Base-by-base conservation (phyloP, 1,140 invertebrate genomes). In the Popillia japonica region DNA sequence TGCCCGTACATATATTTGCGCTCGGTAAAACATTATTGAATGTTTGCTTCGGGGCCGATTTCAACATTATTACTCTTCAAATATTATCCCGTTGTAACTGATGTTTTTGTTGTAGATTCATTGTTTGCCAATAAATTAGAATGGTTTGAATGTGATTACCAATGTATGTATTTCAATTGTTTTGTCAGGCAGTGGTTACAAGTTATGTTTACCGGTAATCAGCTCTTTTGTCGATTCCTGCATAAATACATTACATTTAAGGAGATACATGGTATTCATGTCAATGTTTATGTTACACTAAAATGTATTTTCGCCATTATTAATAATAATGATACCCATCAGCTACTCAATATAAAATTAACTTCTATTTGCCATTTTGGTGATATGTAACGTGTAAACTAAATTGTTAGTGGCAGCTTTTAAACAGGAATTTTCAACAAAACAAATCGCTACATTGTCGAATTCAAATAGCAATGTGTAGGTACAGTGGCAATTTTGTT, bases 21-120 rank as follows among this genome's bases (percentile, higher is more conserved):
- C 59, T 81, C 77, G 64, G 64, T 77, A 80, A 41, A 79, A 77
- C 78, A 77, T 82, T 80, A 81, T 82, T 81, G 79, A 82, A 81
- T 79, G 78, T 80, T 81, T 76, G 78, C 77, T 75, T 27, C n/a
- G 73, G 72, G 59, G 41, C 42, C 44, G 14, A 44, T 76, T 76
- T 55, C 75, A 42, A 55, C 75, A 76, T 76, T 76, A 76, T 76
- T 76, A 76, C 75, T 76, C 75, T 76, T 76, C 75, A 76, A 76
- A 76, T 76, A 76, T 76, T 76, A 55, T 76, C 55, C 75, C 42
- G 44, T 76, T 76, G 55, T 55, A 55, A 55, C 41, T 23, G 41
- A 34, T 23, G 41, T 76, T 76, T 76, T 44, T 76, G 75, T 34
- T 20, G 44, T 20, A 55, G 17, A 17, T 55, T n/a, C 75, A 34